Evolutionary conservation across 2,113 vertebrate genomes (phyloP).

Genomic region (human): DNA sequence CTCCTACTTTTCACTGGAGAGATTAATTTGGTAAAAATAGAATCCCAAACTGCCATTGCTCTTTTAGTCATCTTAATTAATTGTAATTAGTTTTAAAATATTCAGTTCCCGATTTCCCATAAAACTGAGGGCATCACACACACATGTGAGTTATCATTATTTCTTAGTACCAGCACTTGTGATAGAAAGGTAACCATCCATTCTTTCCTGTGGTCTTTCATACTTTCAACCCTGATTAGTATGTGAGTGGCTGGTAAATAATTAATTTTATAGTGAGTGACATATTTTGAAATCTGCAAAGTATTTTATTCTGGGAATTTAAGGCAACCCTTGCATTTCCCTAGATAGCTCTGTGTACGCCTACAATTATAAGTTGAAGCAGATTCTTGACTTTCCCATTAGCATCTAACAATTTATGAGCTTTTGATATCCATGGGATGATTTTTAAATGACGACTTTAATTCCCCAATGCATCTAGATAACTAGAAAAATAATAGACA

Average conservation of each 20-base stretch:
- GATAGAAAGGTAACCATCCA: conserved; percentile 29
- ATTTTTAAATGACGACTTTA: conserved; percentile 75
- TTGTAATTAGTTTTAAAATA: conserved; percentile 77
- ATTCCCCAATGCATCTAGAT: conserved; percentile 68
- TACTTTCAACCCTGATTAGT: conserved; percentile 78
- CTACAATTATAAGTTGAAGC: conserved; percentile 75
- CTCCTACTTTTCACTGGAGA: conserved; percentile 32
- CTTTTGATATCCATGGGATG: conserved; percentile 69
- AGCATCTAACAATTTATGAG: conserved; percentile 68
- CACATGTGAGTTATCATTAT: not conserved
- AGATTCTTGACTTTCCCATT: conserved; percentile 64
- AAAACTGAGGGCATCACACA: conserved; percentile 11
- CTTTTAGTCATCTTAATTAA: conserved; percentile 79
- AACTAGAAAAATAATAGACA: conserved; percentile 75
- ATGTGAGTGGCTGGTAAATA: conserved; percentile 81
- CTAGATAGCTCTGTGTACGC: conserved; percentile 54
- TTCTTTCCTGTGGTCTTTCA: conserved; percentile 58
- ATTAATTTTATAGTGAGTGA: conserved; percentile 82
- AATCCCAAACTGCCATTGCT: conserved; percentile 49
- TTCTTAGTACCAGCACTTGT: not conserved
- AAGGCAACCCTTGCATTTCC: conserved; percentile 79
- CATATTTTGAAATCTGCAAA: conserved; percentile 81
- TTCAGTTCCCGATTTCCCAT: conserved; percentile 51
- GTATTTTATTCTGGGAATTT: conserved; percentile 79
- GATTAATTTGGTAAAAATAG: conserved; percentile 67